These are phyloP conservation scores for Diceros bicornis DNA, from an alignment of 2,797 vertebrate genomes.

Conservation along the genomic window DNA sequence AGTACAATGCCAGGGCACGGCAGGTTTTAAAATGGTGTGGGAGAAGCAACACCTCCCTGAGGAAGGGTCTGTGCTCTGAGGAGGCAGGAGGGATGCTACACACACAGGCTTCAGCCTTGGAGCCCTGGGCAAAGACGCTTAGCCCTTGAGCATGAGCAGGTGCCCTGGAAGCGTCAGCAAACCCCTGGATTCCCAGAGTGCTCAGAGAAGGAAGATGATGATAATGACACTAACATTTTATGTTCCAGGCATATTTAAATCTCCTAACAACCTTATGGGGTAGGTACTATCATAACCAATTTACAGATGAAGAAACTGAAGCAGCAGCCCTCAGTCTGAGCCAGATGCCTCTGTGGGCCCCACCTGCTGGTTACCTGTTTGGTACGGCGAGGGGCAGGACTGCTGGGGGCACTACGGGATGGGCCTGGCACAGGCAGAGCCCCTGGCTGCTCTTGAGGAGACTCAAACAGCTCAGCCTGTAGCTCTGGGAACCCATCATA, in stretches of 20 bases:
- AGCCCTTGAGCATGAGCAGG: not conserved
- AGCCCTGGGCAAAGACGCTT: not conserved
- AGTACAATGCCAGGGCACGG: rapidly evolving
- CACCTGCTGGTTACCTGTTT: constrained; percentile 92
- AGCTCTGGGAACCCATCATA: constrained; percentile 95
- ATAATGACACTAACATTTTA: not conserved
- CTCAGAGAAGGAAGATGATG: not conserved
- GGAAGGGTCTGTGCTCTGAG: not conserved
- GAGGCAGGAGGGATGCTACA: not conserved
- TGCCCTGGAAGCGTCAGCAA: not conserved
- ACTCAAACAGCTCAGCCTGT: constrained; percentile 93
- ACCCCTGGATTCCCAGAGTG: not conserved
- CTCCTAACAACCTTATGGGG: not conserved
- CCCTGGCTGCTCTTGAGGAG: constrained; percentile 92
- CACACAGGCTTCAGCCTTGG: not conserved
- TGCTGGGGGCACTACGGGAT: constrained; percentile 94
- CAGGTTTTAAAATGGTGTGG: not conserved
- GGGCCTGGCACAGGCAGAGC: constrained; percentile 88
- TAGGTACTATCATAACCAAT: not conserved
- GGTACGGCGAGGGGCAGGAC: constrained; percentile 95
- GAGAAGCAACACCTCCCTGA: not conserved
- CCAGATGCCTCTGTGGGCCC: not conserved
- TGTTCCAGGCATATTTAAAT: not conserved
- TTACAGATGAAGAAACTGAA: not conserved
- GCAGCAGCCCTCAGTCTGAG: not conserved